phyloP scores from a whole-genome alignment of 2,113 vertebrate species.

The Perca fluviatilis region DNA sequence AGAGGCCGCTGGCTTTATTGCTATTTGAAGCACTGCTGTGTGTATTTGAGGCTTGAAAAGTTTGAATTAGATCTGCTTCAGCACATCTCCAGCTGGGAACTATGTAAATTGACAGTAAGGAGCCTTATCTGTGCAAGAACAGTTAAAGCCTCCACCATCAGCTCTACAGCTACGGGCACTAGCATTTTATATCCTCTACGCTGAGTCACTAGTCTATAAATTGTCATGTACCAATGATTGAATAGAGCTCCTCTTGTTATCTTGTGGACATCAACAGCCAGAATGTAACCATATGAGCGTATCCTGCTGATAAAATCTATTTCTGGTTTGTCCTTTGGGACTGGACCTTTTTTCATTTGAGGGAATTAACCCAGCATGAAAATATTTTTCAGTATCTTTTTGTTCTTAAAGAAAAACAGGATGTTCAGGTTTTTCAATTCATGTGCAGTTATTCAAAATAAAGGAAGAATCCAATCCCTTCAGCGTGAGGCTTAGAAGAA shows the following conservation, averaged over 20 bases:
- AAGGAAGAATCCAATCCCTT: conserved; percentile 54
- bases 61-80: conserved; percentile 79
- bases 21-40: conserved; percentile 72
- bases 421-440: conserved; percentile 67
- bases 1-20: conserved; percentile 75
- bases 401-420: conserved; percentile 78
- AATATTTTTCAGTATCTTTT: conserved; percentile 75
- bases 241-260: conserved; percentile 57
- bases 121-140: conserved; percentile 64
- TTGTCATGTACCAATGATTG: conserved; percentile 50
- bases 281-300: conserved; percentile 61
- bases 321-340: conserved; percentile 54
- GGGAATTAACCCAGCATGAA: conserved; percentile 74
- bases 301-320: conserved; percentile 75
- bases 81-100: conserved; percentile 79
- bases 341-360: conserved; percentile 58
- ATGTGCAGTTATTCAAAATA: conserved; percentile 73
- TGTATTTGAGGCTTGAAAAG: conserved; percentile 72
- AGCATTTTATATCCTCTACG: conserved; percentile 43
- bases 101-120: conserved; percentile 74
- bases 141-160: conserved; percentile 46
- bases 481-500: conserved; percentile 49
- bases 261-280: conserved; percentile 53
- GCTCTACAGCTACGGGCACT: conserved; percentile 29
- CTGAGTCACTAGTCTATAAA: conserved; percentile 52